Base-by-base conservation (phyloP, 2,797 vertebrate genomes). In the Masticophis lateralis region DNA sequence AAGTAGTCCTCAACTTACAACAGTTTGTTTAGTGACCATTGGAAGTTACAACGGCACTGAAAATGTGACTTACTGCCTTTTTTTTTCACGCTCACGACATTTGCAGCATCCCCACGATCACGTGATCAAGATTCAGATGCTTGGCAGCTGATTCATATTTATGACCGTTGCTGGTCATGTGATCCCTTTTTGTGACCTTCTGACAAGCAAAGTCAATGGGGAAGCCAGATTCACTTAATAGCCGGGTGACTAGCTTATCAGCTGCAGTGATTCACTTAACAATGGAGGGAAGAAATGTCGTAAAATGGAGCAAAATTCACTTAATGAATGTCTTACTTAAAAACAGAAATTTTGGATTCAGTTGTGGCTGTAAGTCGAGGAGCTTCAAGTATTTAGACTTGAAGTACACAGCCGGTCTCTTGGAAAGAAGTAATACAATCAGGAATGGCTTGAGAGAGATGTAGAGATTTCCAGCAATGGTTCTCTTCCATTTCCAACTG, bases 271-370 rank as follows among this genome's bases (percentile, higher is more conserved):
- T 66, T 66, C 61, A 28, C 61, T 28, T 63, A 63, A n/a, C 12
- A 66, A n/a, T 1, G 2, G 1, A 4, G 27, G 27, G 4, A 66
- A n/a, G 28, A 13, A 66, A n/a, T 4, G 11, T 28, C 0, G 0
- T n/a, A 66, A n/a, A 66, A 66, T 66, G 28, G 4, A 27, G 12
- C 61, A 66, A n/a, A 66, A n/a, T 13, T 66, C 12, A 66, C 27
- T 28, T 66, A 66, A n/a, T 66, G 27, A 66, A 66, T 66, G 27
- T 13, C 27, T n/a, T 13, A 66, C 61, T 66, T 66, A 66, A 66
- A 66, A 66, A 66, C 61, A n/a, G 11, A n/a, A 66, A 66, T 66
- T 13, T n/a, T 1, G 11, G 61, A 12, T 28, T 66, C 27, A n/a
- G 1, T 66, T 66, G 11, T 66, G 61, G 12, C 12, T 28, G 61